Conservation (phyloP, 2,113 vertebrate genomes). For the Leptodactylus fuscus region DNA sequence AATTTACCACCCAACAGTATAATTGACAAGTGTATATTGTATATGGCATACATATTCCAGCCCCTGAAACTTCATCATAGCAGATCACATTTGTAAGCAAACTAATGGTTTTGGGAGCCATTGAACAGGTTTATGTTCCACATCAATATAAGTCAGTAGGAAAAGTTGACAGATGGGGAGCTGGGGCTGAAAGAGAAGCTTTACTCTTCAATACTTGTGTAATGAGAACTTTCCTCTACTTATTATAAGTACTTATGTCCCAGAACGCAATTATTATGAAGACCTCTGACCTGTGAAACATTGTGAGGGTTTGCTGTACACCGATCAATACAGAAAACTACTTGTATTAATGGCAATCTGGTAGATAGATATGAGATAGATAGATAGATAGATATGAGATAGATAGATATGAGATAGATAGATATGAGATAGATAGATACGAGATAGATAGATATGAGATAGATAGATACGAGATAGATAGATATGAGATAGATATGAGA, state of each 20-base stretch:
- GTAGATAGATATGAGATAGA: background rate
- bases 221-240: constrained; percentile 4
- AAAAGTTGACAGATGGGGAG: constrained; percentile 1
- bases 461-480: background rate
- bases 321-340: background rate
- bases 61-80: background rate
- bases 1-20: background rate
- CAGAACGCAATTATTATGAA: background rate
- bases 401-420: constrained; percentile 1
- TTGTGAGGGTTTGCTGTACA: background rate
- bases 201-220: background rate
- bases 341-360: background rate
- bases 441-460: background rate
- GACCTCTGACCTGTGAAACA: background rate
- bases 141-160: constrained; percentile 2
- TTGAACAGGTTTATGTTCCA: constrained; percentile 2
- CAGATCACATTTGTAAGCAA: background rate
- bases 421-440: background rate
- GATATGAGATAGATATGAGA: too few relatives aligned
- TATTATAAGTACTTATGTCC: background rate
- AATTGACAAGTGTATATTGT: background rate
- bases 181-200: background rate
- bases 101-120: background rate
- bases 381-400: background rate
- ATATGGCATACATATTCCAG: background rate